Conservation (phyloP, 2,113 vertebrate species). For the human (Homo sapiens) region GRCh38 chr6:128650001-128650500, state of each 20-base stretch:
- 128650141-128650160: neutral
- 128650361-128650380: neutral
- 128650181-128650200: neutral
- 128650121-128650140: neutral
- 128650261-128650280: neutral
- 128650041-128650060: neutral
- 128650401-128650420: neutral
- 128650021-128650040: neutral
- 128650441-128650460: neutral
- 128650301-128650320: neutral
- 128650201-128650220: neutral
- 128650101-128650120: neutral
- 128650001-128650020: neutral
- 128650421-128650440: neutral
- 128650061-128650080: neutral
- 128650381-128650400: neutral
- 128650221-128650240: no score
- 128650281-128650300: neutral
- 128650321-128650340: neutral
- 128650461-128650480: neutral
- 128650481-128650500: neutral
- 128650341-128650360: neutral
- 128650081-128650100: neutral
- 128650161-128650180: neutral
- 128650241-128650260: neutral